Evolutionary conservation across 2,113 vertebrate genomes (phyloP).

Genomic region (Copsychus sechellarum): DNA sequence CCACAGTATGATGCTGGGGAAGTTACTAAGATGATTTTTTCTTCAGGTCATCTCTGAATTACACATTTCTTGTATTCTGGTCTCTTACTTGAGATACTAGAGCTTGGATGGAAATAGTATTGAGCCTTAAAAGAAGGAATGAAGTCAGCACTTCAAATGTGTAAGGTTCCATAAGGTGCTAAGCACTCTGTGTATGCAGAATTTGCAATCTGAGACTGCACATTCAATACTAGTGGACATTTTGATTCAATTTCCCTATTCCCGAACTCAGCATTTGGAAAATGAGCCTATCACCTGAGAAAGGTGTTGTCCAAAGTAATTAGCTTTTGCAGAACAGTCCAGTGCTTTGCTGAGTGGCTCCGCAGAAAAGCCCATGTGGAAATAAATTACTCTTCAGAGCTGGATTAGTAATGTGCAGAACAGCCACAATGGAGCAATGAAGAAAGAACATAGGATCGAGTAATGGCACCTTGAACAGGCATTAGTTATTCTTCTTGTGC

Average conservation of each 20-base stretch:
- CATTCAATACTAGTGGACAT: background rate
- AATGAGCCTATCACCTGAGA: background rate
- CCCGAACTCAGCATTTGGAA: background rate
- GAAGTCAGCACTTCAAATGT: background rate
- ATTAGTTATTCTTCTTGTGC: background rate
- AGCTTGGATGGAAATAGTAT: background rate
- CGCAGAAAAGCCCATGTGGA: background rate
- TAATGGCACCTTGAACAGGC: background rate
- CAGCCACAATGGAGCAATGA: background rate
- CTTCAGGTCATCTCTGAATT: background rate
- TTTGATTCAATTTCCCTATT: slow-evolving; percentile 10
- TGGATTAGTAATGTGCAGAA: background rate
- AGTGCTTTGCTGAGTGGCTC: slow-evolving; percentile 10
- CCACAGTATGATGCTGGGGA: background rate
- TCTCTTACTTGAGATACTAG: background rate
- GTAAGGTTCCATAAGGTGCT: background rate
- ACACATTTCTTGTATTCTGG: rapidly evolving
- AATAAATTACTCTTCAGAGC: background rate
- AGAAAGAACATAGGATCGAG: background rate
- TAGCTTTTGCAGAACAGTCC: slow-evolving; percentile 2
- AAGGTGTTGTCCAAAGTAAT: slow-evolving; percentile 27
- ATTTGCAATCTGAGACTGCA: background rate
- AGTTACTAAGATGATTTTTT: background rate
- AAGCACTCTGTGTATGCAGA: background rate
- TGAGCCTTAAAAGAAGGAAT: background rate